Percentiles rank a stretch among this genome's conserved stretches.
Evolutionary conservation across 1,140 invertebrate genomes (phyloP).

Genomic region (Pseudomyrmex concolor): DNA sequence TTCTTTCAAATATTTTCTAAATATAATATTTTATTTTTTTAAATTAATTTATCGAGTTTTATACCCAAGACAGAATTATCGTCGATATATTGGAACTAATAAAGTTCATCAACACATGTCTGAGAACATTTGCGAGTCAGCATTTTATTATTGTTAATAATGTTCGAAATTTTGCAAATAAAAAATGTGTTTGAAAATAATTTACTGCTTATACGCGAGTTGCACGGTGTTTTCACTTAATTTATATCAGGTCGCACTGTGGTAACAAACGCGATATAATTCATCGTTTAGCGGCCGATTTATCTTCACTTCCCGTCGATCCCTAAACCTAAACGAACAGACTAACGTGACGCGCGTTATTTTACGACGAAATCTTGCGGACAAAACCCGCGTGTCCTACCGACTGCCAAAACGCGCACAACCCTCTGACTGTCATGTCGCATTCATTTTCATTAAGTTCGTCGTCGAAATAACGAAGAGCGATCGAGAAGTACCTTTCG

Average conservation of each 20-base stretch:
- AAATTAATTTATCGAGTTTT: neutral
- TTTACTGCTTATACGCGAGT: neutral
- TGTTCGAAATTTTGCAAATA: neutral
- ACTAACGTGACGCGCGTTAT: constrained; percentile 36
- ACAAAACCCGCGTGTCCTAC: constrained; percentile 30
- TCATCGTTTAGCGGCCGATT: constrained; percentile 21
- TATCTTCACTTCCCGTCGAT: constrained; percentile 13
- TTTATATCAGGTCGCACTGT: neutral
- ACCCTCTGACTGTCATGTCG: constrained; percentile 46
- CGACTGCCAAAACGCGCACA: constrained; percentile 60
- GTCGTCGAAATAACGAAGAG: constrained; percentile 31
- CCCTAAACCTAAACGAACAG: constrained; percentile 35
- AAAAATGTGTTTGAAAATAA: neutral
- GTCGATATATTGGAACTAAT: too few relatives aligned
- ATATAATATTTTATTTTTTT: constrained; percentile 13
- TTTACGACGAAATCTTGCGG: constrained; percentile 32
- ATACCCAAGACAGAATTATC: neutral
- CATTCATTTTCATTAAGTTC: constrained; percentile 44
- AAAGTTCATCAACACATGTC: too few relatives aligned
- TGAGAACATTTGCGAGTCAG: too few relatives aligned
- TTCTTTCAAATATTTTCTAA: constrained; percentile 12
- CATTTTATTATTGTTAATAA: too few relatives aligned
- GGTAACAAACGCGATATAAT: constrained; percentile 18
- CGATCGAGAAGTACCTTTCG: constrained; percentile 34
- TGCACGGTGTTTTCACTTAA: neutral